Evolutionary conservation across 2,797 vertebrate genomes (phyloP), one percentile per base, ranked within the genome.

Genomic region (Sitta carolinensis): DNA sequence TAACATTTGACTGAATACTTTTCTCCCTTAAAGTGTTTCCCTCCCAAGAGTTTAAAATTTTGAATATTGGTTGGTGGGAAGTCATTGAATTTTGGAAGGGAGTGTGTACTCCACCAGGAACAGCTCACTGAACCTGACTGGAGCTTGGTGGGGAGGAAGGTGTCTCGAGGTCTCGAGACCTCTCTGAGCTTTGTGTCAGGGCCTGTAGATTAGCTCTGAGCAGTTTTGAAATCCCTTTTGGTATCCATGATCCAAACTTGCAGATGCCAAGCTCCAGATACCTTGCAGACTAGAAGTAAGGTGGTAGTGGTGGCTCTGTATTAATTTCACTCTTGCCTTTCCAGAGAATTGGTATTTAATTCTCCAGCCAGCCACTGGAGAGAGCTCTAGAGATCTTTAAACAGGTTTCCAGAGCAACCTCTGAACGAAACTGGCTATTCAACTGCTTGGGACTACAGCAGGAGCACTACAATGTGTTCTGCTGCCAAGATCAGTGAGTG

Each of bases 371-470:
- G 67, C 94, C 94, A 95, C 95, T 94, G 89, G 93, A 94, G 95
- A 87, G 95, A 96, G 95, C 96, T 95, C 89, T 90, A 63, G 81
- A 95, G 90, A 89, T 34, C 95, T 66, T 83, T 70, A 82, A 93
- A 16, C 6, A 25, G 23, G 27, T 57, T 90, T 84, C 3, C 0
- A 32, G 50, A 93, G 38, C 38, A 86, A 23, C 34, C 55, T 81
- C 45, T 43, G 43, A 29, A 27, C 7, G 22, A 61, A 51, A 58
- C 22, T 30, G 73, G 40, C 59, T 42, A 34, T 50, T 29, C 36
- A 54, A 6, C 30, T 47, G 50, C 1, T 0, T 70, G 34, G 36
- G 52, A 47, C 52, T 82, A 4, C 27, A 30, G 55, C 78, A 73
- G 48, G 70, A 89, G 32, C 32, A 63, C 40, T 38, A 22, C 57